Conservation (phyloP, 2,888 invertebrate genomes). For the Scrobipalpa costella region DNA sequence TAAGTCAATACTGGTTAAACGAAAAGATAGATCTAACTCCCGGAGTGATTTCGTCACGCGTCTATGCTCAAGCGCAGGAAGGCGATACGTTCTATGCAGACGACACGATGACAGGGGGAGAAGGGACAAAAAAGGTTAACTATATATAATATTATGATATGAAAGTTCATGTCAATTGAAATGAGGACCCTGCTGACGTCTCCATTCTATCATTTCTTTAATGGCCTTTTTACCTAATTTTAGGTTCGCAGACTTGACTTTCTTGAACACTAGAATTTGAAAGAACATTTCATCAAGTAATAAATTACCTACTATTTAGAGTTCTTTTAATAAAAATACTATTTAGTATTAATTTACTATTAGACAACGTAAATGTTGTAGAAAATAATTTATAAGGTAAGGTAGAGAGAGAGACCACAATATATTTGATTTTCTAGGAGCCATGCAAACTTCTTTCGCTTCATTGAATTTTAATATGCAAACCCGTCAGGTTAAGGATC, state of each 20-base stretch:
- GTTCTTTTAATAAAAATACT: too few relatives aligned
- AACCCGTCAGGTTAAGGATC: too few relatives aligned
- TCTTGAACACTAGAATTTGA: too few relatives aligned
- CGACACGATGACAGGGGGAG: conserved; percentile 1
- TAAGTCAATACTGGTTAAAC: background rate
- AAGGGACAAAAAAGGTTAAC: background rate
- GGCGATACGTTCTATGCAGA: background rate
- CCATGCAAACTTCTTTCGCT: too few relatives aligned
- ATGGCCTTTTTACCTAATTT: background rate
- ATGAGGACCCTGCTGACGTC: background rate
- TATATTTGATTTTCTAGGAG: too few relatives aligned
- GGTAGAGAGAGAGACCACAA: too few relatives aligned
- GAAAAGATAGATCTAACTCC: background rate
- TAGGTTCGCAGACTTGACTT: background rate
- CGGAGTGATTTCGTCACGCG: conserved; percentile 1
- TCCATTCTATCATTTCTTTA: background rate
- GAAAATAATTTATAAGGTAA: too few relatives aligned
- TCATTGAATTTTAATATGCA: too few relatives aligned
- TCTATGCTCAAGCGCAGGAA: background rate
- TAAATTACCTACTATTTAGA: too few relatives aligned
- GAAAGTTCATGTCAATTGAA: conserved; percentile 1
- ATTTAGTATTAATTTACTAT: too few relatives aligned
- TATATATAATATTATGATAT: background rate
- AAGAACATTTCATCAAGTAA: too few relatives aligned
- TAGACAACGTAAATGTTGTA: too few relatives aligned